phyloP scores from a whole-genome alignment of 2,797 vertebrate species.

The Sebastes kiyomatsui region DNA sequence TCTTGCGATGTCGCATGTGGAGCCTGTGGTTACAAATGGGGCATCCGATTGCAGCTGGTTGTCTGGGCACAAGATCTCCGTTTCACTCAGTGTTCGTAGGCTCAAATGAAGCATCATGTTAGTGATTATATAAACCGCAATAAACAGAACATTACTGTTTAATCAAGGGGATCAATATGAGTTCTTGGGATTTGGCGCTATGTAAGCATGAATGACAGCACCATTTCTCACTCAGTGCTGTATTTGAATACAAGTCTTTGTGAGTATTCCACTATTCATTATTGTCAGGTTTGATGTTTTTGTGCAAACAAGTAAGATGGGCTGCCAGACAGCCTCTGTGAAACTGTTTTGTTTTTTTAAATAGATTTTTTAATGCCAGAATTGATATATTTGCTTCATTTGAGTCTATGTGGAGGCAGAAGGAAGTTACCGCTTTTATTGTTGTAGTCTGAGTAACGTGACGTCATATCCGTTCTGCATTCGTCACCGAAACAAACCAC shows the following conservation, averaged over 20 bases:
- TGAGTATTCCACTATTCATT: neutral
- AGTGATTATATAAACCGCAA: constrained; percentile 25
- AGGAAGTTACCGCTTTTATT: no score
- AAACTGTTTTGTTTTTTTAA: neutral
- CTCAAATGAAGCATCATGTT: constrained; percentile 27
- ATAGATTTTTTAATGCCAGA: no score
- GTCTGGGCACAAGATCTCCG: constrained; percentile 13
- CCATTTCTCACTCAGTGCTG: neutral
- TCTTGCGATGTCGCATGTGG: constrained; percentile 29
- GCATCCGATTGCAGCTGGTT: constrained; percentile 23
- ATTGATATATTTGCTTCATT: no score
- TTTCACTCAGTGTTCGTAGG: constrained; percentile 5
- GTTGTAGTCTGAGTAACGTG: no score
- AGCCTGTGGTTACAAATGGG: constrained; percentile 52
- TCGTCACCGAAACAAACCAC: no score
- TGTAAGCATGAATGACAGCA: constrained; percentile 12
- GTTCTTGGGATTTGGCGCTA: neutral
- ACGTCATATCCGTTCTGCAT: no score
- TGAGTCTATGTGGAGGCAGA: no score
- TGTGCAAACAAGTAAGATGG: neutral
- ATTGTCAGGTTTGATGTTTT: neutral
- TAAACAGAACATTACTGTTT: constrained; percentile 39
- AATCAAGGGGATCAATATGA: constrained; percentile 14
- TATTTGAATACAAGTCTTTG: neutral
- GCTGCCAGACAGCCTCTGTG: neutral